Conservation (phyloP, 2,113 vertebrate genomes). For the Rutilus rutilus region DNA sequence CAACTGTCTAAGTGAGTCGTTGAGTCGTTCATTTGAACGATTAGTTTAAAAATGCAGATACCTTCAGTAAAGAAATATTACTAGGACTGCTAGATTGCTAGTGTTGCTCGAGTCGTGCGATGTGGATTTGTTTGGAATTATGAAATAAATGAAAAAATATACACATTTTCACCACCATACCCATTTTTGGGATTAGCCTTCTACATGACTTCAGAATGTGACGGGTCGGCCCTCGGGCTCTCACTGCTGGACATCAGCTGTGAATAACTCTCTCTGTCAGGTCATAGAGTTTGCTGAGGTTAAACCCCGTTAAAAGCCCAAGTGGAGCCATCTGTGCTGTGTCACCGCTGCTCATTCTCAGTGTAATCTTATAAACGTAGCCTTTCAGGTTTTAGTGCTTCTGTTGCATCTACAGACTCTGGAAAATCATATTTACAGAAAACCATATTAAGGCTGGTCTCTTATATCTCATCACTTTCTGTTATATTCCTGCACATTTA, state of each 20-base stretch:
- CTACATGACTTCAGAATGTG: not conserved
- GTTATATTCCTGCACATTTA: too few species aligned
- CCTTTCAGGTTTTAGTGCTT: not conserved
- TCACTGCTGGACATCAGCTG: conserved; percentile 41
- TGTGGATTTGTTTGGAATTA: too few species aligned
- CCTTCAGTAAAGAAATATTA: too few species aligned
- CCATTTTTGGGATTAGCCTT: not conserved
- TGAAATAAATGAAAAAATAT: too few species aligned
- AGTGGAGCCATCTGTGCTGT: conserved; percentile 38
- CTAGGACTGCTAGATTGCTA: too few species aligned
- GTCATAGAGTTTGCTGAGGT: conserved; percentile 28
- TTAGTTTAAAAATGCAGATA: too few species aligned
- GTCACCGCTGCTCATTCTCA: not conserved
- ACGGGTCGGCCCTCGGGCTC: conserved; percentile 4
- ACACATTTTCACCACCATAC: too few species aligned
- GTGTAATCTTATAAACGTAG: not conserved
- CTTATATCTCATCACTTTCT: not conserved
- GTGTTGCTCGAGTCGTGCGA: too few species aligned
- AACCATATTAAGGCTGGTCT: not conserved
- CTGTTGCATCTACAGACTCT: not conserved
- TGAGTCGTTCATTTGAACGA: too few species aligned
- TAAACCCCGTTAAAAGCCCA: conserved; percentile 45
- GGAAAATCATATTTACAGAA: not conserved
- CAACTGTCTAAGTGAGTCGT: too few species aligned
- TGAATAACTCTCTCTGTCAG: not conserved